Evolutionary conservation across 1,140 invertebrate genomes (phyloP).

Genomic region (Apis mellifera): DNA sequence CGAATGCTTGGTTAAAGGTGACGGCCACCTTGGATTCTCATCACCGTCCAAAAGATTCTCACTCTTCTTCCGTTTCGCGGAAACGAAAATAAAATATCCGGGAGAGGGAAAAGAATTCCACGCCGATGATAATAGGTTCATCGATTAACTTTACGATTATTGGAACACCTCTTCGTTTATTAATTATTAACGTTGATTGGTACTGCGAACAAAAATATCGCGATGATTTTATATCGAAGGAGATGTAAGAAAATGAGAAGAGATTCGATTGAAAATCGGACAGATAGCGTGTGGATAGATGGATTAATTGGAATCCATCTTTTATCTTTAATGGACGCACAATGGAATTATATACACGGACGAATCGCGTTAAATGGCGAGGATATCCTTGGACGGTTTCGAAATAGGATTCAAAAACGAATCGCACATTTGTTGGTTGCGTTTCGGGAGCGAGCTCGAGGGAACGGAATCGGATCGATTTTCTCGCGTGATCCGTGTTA

Average conservation of each 20-base stretch:
- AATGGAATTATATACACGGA: neutral
- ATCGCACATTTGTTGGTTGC: too few species aligned
- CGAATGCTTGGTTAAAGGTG: constrained; percentile 21
- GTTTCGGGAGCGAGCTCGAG: constrained; percentile 19
- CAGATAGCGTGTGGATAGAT: neutral
- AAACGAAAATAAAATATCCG: neutral
- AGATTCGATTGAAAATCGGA: neutral
- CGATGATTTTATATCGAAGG: neutral
- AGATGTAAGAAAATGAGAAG: too few species aligned
- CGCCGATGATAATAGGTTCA: too few species aligned
- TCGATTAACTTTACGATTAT: too few species aligned
- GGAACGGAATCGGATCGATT: constrained; percentile 52
- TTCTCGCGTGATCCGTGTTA: constrained; percentile 52
- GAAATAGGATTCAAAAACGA: too few species aligned
- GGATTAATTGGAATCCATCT: neutral
- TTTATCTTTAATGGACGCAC: neutral
- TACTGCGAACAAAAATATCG: too few species aligned
- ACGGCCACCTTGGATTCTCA: constrained; percentile 8
- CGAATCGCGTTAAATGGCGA: too few species aligned
- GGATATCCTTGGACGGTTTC: too few species aligned
- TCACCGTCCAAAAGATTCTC: neutral
- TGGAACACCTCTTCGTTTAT: too few species aligned
- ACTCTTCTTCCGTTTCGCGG: neutral
- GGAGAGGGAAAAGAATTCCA: too few species aligned
- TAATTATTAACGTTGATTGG: rapidly evolving